Conservation (phyloP, 1,140 invertebrate genomes). For the Lysiphlebus fabarum region DNA sequence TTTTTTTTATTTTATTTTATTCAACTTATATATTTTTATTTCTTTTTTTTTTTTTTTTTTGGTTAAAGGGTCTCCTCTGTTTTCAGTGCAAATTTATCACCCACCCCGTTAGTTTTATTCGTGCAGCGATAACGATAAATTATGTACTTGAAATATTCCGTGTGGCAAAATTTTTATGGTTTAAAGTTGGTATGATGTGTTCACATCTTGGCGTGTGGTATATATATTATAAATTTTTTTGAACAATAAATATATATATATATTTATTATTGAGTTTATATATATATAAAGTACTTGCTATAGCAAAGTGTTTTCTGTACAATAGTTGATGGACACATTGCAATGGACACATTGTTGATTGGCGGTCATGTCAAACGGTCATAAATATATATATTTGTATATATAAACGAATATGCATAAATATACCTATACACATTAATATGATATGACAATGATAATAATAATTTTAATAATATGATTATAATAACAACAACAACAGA, state of each 20-base stretch:
- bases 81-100: constrained; percentile 26
- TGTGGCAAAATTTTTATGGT: constrained; percentile 6
- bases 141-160: constrained; percentile 9
- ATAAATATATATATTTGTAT: no score
- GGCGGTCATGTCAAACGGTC: constrained; percentile 25
- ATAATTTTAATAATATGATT: no score
- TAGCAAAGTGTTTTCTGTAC: not conserved
- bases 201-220: not conserved
- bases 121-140: constrained; percentile 18
- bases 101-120: constrained; percentile 8
- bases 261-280: constrained; percentile 6
- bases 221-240: not conserved
- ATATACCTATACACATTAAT: no score
- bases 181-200: no score
- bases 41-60: constrained; percentile 3
- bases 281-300: constrained; percentile 2
- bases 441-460: no score
- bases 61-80: not conserved
- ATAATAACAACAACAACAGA: no score
- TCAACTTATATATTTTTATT: not conserved
- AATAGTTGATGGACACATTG: not conserved
- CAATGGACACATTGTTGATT: constrained; percentile 7
- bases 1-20: not conserved
- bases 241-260: no score
- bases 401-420: no score